Evolutionary conservation across 2,888 invertebrate genomes (phyloP).

Genomic region (Pyralis farinalis): DNA sequence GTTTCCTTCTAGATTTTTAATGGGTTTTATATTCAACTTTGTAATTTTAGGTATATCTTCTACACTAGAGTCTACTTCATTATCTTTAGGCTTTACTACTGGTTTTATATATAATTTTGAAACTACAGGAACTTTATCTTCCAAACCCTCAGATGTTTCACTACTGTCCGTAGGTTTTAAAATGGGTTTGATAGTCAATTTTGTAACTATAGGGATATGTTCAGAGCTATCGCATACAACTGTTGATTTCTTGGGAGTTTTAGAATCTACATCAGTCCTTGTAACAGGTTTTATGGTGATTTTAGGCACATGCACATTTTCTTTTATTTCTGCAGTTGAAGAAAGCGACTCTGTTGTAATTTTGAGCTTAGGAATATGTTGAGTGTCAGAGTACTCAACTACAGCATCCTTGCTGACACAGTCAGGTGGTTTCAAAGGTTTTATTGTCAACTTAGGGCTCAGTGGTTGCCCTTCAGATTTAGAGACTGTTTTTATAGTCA

Average conservation of each 20-base stretch:
- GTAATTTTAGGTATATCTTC: conserved; percentile 75
- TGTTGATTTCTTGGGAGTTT: conserved; percentile 42
- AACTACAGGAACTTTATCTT: conserved; percentile 71
- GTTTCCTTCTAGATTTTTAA: conserved; percentile 67
- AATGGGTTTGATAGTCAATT: conserved; percentile 71
- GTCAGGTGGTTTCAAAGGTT: conserved; percentile 65
- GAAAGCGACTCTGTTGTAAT: conserved; percentile 46
- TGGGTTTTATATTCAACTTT: conserved; percentile 78
- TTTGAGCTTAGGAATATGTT: conserved; percentile 44
- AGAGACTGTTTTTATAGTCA: conserved; percentile 64
- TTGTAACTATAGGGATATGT: conserved; percentile 63
- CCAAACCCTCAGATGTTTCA: conserved; percentile 47
- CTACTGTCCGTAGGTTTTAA: conserved; percentile 60
- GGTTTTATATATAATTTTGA: conserved; percentile 81
- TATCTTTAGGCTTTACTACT: conserved; percentile 70
- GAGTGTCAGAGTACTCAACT: conserved; percentile 22
- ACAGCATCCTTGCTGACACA: conserved; percentile 34
- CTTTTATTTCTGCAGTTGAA: conserved; percentile 46
- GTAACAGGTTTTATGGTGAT: conserved; percentile 79
- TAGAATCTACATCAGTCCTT: conserved; percentile 47
- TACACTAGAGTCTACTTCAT: conserved; percentile 64
- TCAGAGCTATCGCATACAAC: conserved; percentile 47
- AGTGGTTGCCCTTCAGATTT: conserved; percentile 61
- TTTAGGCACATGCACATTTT: conserved; percentile 76
- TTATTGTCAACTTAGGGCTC: conserved; percentile 74